Conservation (phyloP, 2,113 vertebrate species). For the Indicator indicator region DNA sequence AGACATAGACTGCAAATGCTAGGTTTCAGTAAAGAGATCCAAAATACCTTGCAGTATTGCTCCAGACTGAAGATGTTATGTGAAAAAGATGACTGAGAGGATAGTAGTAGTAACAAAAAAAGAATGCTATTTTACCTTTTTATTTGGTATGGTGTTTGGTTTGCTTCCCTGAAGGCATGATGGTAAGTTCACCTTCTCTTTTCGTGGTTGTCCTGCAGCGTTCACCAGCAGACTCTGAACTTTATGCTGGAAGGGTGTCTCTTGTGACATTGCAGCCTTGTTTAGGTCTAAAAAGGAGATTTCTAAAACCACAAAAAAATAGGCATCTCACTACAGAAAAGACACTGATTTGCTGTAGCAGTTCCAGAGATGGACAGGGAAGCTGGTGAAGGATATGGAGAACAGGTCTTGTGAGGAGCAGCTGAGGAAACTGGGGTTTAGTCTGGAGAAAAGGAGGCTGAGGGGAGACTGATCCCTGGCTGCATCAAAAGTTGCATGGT, state of each 20-base stretch:
- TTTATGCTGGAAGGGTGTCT: neutral
- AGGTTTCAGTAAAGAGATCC: neutral
- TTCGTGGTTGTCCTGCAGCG: slow-evolving; percentile 78
- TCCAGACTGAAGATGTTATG: neutral
- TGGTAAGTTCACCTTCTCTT: slow-evolving; percentile 78
- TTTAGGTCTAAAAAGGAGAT: slow-evolving; percentile 37
- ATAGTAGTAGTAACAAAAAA: neutral
- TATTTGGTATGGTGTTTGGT: slow-evolving; percentile 73
- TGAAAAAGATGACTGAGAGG: neutral
- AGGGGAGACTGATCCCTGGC: too few relatives aligned
- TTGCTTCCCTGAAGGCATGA: slow-evolving; percentile 74
- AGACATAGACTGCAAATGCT: neutral
- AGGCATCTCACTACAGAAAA: neutral
- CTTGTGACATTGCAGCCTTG: neutral
- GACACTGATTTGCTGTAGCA: too few relatives aligned
- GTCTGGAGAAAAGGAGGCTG: too few relatives aligned
- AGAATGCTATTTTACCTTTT: slow-evolving; percentile 73
- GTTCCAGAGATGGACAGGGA: too few relatives aligned
- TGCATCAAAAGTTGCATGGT: too few relatives aligned
- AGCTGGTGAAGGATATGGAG: too few relatives aligned
- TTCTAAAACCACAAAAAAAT: neutral
- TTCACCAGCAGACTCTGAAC: slow-evolving; percentile 72
- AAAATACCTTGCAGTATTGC: neutral
- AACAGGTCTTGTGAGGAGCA: too few relatives aligned
- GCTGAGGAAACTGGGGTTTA: too few relatives aligned